phyloP scores from a whole-genome alignment of 2,113 vertebrate genomes.

The Bufo gargarizans region DNA sequence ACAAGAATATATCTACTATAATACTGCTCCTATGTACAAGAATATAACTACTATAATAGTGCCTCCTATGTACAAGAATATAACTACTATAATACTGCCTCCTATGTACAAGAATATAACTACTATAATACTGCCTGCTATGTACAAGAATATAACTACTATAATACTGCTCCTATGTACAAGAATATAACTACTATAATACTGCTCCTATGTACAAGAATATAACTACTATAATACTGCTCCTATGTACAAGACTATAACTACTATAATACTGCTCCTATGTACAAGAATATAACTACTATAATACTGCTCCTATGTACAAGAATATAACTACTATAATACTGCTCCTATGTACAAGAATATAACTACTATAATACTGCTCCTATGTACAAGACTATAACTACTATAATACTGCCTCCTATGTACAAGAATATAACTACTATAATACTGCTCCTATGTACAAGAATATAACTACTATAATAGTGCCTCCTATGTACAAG shows the following conservation, averaged over 20 bases:
- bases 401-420: not conserved
- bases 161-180: conserved; percentile 4
- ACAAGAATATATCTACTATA: conserved; percentile 7
- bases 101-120: not conserved
- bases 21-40: conserved; percentile 1
- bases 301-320: not conserved
- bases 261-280: conserved; percentile 10
- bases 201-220: not conserved
- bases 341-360: not conserved
- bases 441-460: conserved; percentile 2
- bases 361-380: conserved; percentile 2
- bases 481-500: not conserved
- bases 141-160: conserved; percentile 2
- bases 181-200: conserved; percentile 5
- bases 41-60: conserved; percentile 9
- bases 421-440: conserved; percentile 2
- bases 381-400: conserved; percentile 2
- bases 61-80: not conserved
- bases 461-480: conserved; percentile 2
- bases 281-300: not conserved
- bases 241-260: not conserved
- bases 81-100: not conserved
- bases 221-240: conserved; percentile 12
- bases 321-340: conserved; percentile 7
- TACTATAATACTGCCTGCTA: conserved; percentile 5